Evolutionary conservation across 2,113 vertebrate species (phyloP).

Genomic region (Athene cunicularia): DNA sequence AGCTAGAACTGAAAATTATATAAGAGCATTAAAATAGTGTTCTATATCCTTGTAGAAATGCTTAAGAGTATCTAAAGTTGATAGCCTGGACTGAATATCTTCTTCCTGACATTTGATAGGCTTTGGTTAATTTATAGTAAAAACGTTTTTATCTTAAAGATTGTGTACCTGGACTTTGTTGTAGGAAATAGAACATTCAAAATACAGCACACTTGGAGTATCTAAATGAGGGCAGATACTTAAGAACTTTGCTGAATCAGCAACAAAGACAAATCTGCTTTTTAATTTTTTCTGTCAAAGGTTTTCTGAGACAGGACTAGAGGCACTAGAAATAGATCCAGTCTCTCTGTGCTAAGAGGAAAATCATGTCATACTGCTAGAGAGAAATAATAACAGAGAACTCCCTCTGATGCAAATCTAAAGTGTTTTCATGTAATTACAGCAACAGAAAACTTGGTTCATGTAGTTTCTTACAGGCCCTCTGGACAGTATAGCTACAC

Average conservation of each 20-base stretch:
- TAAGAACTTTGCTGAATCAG: neutral
- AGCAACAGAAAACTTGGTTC: neutral
- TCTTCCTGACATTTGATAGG: neutral
- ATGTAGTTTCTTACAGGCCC: neutral
- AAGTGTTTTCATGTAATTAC: neutral
- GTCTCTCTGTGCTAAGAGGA: neutral
- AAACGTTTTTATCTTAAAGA: neutral
- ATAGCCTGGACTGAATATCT: neutral
- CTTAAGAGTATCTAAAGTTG: neutral
- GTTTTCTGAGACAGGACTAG: neutral
- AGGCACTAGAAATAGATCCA: neutral
- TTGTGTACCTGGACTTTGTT: neutral
- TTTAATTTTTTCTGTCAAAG: neutral
- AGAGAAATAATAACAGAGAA: neutral
- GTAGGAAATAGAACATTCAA: neutral
- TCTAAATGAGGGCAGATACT: neutral
- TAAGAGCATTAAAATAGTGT: neutral
- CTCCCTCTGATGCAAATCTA: neutral
- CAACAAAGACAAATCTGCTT: neutral
- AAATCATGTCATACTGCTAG: neutral
- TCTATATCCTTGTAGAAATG: neutral
- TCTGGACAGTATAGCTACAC: neutral
- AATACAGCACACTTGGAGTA: neutral
- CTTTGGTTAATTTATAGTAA: neutral
- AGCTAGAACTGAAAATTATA: neutral